Base-by-base conservation (phyloP, 1,140 invertebrate species). In the Drosophila pallidifrons region DNA sequence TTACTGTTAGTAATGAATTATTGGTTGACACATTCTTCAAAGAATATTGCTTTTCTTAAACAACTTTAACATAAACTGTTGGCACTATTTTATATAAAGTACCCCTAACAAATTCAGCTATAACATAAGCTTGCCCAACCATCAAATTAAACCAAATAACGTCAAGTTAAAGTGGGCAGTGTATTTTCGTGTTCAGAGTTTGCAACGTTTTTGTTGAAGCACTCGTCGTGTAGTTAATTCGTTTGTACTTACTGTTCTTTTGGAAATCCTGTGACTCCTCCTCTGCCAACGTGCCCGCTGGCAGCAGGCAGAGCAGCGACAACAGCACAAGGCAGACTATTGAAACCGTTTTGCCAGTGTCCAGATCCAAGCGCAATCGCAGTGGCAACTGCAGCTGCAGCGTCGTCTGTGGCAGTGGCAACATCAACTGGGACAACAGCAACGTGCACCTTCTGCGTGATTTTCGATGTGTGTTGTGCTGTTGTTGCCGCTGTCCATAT, bases 221-320 rank as follows among this genome's bases (percentile, higher is more conserved):
- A 25, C 20, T 25, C 20, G 20, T 25, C 20, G 20, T 32, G 30
- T 32, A 6, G 35, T 47, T 47, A 47, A 16, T 25, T 51, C 10
- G 3, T 8, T 47, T 46, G 69, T 78, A 92, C 91, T 92, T 75
- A 92, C 91, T 92, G 83, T 92, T 92, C 75, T 91, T 92, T 79
- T 92, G 91, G 79, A 92, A 92, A 35, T 92, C 90, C 82, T 92
- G 91, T 49, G 91, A 91, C 47, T 92, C 90, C 70, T 88, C 83
- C 64, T 87, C 85, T 35, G 83, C 83, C 15, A 25, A 61, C 5
- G 70, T 75, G 28, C 70, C 60, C 57, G 57, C 52, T 57, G 69
- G 64, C 63, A 74, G 75, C 74, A 80, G 75, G 69, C 74, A 74
- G 55, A 85, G 79, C 65, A 82, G 54, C 57, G 66, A 67, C 16